phyloP scores from a whole-genome alignment of 2,888 invertebrate species.

The Drosophila atripex region DNA sequence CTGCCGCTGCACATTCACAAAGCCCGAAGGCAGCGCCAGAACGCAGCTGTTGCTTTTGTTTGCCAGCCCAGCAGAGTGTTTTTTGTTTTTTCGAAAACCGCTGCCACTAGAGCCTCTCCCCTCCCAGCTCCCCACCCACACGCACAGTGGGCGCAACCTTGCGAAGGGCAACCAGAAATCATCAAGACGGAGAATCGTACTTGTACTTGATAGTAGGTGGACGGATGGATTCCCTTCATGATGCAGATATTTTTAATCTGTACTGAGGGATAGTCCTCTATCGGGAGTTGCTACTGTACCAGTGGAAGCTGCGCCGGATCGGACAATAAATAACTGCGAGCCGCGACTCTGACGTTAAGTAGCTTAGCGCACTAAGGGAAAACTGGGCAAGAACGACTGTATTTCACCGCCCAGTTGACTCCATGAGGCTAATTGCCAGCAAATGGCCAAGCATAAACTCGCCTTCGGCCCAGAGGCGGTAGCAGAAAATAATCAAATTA shows the following conservation, averaged over 20 bases:
- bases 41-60: conserved; percentile 70
- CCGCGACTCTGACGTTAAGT: conserved; percentile 48
- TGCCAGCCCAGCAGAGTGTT: conserved; percentile 42
- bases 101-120: conserved; percentile 8
- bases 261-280: no score
- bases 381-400: conserved; percentile 17
- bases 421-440: conserved; percentile 43
- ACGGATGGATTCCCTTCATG: no score
- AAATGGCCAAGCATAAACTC: conserved; percentile 34
- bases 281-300: background rate
- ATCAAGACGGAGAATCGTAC: conserved; percentile 7
- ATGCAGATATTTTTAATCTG: no score
- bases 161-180: conserved; percentile 51
- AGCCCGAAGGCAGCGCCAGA: conserved; percentile 32
- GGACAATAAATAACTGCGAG: conserved; percentile 46
- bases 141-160: conserved; percentile 54
- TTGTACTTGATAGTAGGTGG: no score
- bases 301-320: conserved; percentile 17
- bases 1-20: conserved; percentile 56
- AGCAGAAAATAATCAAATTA: conserved; percentile 7
- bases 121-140: background rate
- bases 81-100: conserved; percentile 32
- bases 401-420: conserved; percentile 43
- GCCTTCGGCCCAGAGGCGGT: no score
- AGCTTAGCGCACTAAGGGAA: conserved; percentile 46